These are phyloP conservation scores for Eulemur macaco DNA, from an alignment of 2,113 vertebrate species.

Conservation along the genomic window DNA sequence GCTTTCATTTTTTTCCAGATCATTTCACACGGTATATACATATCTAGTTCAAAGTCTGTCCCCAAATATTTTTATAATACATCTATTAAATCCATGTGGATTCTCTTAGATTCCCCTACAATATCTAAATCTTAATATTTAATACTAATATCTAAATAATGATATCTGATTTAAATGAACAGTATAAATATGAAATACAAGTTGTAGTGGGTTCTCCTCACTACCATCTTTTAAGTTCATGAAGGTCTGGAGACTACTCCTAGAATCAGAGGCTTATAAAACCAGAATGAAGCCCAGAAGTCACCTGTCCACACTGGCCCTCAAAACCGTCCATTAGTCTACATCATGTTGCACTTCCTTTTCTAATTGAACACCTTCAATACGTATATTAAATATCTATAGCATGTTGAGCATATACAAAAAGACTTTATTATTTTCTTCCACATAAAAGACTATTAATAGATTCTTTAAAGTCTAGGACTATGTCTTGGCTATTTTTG, in stretches of 20 bases:
- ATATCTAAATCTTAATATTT: background rate
- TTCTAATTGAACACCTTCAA: background rate
- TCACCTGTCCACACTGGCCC: background rate
- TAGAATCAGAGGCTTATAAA: background rate
- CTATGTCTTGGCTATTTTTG: background rate
- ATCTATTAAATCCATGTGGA: background rate
- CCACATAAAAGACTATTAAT: background rate
- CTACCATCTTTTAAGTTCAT: background rate
- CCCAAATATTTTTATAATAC: constrained; percentile 19
- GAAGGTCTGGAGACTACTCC: background rate
- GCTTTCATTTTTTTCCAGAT: background rate
- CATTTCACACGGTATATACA: background rate
- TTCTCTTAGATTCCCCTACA: background rate
- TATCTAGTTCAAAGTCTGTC: background rate
- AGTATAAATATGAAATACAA: background rate
- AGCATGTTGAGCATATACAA: background rate
- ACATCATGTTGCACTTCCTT: background rate
- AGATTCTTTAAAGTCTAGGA: background rate
- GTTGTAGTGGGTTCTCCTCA: background rate
- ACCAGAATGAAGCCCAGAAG: background rate
- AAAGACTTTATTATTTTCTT: background rate
- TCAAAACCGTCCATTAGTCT: background rate
- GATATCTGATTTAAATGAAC: constrained; percentile 6
- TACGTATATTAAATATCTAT: background rate
- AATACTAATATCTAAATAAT: background rate